Evolutionary conservation across 2,113 vertebrate species (phyloP).

Genomic region (Glaucomys volans): DNA sequence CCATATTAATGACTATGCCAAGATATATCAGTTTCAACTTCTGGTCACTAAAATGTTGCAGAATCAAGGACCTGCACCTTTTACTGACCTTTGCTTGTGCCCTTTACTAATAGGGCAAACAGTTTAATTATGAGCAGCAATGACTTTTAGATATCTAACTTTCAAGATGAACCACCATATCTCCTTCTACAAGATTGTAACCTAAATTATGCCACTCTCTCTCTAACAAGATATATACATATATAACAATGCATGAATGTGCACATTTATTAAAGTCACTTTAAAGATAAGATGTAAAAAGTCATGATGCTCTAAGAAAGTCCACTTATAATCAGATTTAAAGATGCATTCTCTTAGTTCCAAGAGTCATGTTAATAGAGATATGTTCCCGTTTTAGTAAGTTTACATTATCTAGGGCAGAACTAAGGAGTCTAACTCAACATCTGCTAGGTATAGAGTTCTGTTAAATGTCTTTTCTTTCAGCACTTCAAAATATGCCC

Average conservation of each 20-base stretch:
- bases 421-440: background rate
- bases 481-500: background rate
- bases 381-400: background rate
- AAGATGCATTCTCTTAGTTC: background rate
- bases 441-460: background rate
- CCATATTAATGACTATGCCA: background rate
- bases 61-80: conserved; percentile 2
- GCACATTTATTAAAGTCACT: background rate
- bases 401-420: background rate
- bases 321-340: background rate
- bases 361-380: background rate
- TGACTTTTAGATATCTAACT: background rate
- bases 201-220: background rate
- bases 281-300: conserved; percentile 14
- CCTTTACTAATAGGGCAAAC: background rate
- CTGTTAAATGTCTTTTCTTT: background rate
- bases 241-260: background rate
- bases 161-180: background rate
- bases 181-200: background rate
- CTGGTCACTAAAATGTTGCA: conserved; percentile 9
- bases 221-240: background rate
- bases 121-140: background rate
- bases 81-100: background rate
- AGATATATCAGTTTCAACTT: conserved; percentile 16
- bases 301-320: background rate